Percentiles rank a stretch among this genome's conserved stretches.
Conservation (phyloP, 2,797 vertebrate genomes). For the Leptoclinus maculatus region DNA sequence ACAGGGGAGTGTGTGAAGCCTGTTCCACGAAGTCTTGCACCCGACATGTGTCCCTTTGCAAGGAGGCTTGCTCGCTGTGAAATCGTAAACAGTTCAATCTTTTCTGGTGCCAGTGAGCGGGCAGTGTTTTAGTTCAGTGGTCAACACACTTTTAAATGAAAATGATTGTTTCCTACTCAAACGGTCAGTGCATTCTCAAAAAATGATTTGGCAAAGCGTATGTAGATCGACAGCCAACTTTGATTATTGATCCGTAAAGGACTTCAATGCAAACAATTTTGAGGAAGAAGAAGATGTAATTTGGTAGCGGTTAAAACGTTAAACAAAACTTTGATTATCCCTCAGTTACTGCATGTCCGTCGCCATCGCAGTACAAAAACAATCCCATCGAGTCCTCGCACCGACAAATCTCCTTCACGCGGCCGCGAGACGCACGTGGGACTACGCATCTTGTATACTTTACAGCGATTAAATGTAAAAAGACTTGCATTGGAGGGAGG, state of each 20-base stretch:
- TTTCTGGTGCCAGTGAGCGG: conserved; percentile 39
- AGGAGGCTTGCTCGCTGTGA: conserved; percentile 33
- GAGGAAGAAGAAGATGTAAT: conserved; percentile 8
- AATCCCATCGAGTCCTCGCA: conserved; percentile 44
- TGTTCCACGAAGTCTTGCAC: conserved; percentile 23
- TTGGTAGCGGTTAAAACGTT: conserved; percentile 55
- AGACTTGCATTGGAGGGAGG: conserved; percentile 62
- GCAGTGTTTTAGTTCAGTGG: conserved; percentile 30
- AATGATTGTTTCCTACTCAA: conserved; percentile 16
- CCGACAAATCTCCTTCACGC: conserved; percentile 38
- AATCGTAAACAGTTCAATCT: conserved; percentile 36
- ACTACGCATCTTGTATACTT: conserved; percentile 63
- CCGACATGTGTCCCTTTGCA: conserved; percentile 23
- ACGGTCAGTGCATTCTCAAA: conserved; percentile 25
- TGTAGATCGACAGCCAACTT: conserved; percentile 21
- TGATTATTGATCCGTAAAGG: conserved; percentile 14
- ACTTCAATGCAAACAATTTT: not conserved
- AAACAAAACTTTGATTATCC: conserved; percentile 38
- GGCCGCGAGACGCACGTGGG: conserved; percentile 52
- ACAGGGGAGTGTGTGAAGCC: conserved; percentile 4
- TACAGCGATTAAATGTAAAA: conserved; percentile 70
- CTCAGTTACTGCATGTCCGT: conserved; percentile 34
- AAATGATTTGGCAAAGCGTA: conserved; percentile 36
- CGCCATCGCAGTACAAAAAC: conserved; percentile 44
- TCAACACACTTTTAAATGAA: conserved; percentile 17